Evolutionary conservation across 1,140 invertebrate genomes (phyloP), one percentile per base, ranked within the genome.

Genomic region (Varroa destructor): DNA sequence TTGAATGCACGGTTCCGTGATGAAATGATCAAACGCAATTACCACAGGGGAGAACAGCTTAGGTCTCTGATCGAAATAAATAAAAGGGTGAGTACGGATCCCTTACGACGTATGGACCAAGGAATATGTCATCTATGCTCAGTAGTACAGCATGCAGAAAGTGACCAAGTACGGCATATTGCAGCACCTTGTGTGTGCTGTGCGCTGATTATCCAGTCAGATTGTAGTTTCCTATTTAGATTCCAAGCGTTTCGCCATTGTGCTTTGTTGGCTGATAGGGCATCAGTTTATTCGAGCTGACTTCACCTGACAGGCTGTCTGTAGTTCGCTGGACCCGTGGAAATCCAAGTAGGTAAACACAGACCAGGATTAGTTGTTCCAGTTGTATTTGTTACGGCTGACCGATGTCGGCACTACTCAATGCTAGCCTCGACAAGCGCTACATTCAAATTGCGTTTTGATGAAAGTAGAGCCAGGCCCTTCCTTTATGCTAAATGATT

Each of bases 41-140:
- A 40, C 46, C 61, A 46, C 61, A 5, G 61, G 40, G 36, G 40
- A 67, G 61, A 40, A 40, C 37, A 40, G 10, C 12, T 37, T 37
- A 67, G 61, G 40, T 67, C 61, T n/a, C 61, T 37, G 61, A 10
- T 2, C 61, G 14, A 37, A 67, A 67, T 46, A 37, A 37, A 1
- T 5, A 3, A 2, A 67, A 37, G 1, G 40, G 61, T 1, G 40
- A 12, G 37, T 43, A 37, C 12, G 14, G 12, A 46, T 67, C 36
- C 12, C 37, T 1, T 12, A 67, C 12, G 46, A 37, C 40, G 40
- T 40, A 14, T 3, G 61, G 61, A 67, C 40, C 40, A 40, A 67
- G 46, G 61, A 43, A 67, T n/a, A 67, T 67, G 14, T 12, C 61
- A 67, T 67, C 61, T 37, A 67, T 67, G 14, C 4, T 4, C 14